A percentile compares a stretch with the other conserved stretches of the same genome.
Conservation (phyloP, 2,797 vertebrate species). For the Amniataba percoides region DNA sequence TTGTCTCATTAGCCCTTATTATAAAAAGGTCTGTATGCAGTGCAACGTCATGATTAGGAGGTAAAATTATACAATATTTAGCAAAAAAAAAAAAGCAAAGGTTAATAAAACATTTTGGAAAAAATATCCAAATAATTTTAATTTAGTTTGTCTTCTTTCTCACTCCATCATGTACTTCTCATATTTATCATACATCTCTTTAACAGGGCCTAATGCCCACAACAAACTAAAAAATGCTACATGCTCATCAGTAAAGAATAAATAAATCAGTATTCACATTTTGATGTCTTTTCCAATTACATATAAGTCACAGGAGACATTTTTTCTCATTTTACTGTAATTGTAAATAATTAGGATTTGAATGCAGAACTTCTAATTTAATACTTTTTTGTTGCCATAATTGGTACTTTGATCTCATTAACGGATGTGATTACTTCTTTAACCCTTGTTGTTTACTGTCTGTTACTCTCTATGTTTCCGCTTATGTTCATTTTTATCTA, state of each 20-base stretch:
- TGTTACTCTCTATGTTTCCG: neutral
- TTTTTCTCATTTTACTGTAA: neutral
- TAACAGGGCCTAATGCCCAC: neutral
- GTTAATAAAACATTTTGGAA: too few relatives aligned
- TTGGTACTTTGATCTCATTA: neutral
- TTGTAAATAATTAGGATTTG: neutral
- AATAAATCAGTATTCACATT: neutral
- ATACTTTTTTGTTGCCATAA: neutral
- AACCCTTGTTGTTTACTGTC: neutral
- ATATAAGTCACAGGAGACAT: neutral
- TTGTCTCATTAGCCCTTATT: neutral
- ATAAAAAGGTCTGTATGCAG: neutral
- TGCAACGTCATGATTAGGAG: neutral
- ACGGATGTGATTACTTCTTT: neutral
- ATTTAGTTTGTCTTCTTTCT: neutral
- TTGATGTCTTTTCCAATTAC: neutral
- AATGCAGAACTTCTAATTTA: neutral
- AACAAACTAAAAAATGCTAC: neutral
- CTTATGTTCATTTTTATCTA: slow-evolving; percentile 34
- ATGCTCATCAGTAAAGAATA: neutral
- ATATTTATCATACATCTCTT: too few relatives aligned
- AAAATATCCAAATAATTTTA: neutral
- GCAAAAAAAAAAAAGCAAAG: neutral
- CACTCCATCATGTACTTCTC: neutral
- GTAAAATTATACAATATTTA: neutral